Evolutionary conservation across 2,797 vertebrate species (phyloP), one percentile per base, ranked within the genome.

Genomic region (Mergus octosetaceus): DNA sequence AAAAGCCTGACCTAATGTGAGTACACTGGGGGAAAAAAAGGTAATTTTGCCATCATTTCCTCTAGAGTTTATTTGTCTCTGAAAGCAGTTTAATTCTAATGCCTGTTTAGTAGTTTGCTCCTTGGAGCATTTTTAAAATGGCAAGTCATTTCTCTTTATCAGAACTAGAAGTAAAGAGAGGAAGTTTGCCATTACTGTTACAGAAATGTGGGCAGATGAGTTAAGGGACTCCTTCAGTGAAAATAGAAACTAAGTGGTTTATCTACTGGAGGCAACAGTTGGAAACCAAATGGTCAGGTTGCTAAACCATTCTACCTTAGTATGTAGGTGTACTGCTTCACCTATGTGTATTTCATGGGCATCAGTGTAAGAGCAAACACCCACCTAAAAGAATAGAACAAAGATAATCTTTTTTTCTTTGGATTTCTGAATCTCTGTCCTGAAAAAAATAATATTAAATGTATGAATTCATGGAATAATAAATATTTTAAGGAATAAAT

Each of bases 41-140:
- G 54, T 68, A 47, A 72, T 90, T 77, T 84, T 89, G 45, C 54
- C 36, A 45, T 72, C 21, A 6, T 81, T 87, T 36, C 68, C 45
- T 75, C 66, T 84, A 27, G 58, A 93, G 71, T 57, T 65, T 56
- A 49, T 53, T 81, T 85, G 60, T 89, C 74, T 92, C 56, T 28
- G 84, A 72, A 90, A 91, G 56, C 71, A 32, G n/a, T 85, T 75
- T 79, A 91, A 43, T 43, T 30, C 62, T 43, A 65, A 79, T 90
- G 78, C 39, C 45, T 75, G 10, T 87, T 64, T 51, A 81, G 86
- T 6, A 27, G 49, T 89, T 87, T 93, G 71, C 38, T 78, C 27
- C 71, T 92, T 79, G 68, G 66, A 93, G 71, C 39, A 64, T 82
- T 95, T 90, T 90, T 66, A 89, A 72, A 75, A 20, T 58, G 76